phyloP scores from a whole-genome alignment of 2,113 vertebrate species.

The Sarotherodon lohbergeri region DNA sequence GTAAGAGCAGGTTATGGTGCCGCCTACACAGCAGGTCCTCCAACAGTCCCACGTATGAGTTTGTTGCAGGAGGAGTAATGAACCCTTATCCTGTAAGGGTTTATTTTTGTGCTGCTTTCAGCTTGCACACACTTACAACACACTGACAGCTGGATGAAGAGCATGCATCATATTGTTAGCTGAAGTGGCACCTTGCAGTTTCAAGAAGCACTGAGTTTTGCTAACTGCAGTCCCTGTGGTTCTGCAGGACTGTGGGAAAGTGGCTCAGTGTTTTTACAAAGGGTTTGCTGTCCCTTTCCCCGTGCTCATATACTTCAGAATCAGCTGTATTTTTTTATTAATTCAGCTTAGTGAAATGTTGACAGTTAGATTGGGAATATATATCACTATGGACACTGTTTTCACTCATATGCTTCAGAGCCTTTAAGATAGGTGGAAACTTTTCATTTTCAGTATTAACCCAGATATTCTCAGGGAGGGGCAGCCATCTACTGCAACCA shows the following conservation, averaged over 20 bases:
- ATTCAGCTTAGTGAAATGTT: conserved; percentile 1
- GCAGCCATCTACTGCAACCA: background rate
- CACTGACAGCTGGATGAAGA: background rate
- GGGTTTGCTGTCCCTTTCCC: background rate
- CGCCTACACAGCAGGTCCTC: conserved; percentile 15
- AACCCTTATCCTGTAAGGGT: background rate
- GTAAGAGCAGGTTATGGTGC: conserved; percentile 9
- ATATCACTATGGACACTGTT: background rate
- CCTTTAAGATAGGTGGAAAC: background rate
- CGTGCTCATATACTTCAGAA: background rate
- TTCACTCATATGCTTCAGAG: background rate
- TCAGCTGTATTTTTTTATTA: background rate
- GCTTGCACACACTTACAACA: background rate
- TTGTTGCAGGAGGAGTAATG: background rate
- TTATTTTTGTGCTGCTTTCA: background rate
- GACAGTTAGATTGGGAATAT: background rate
- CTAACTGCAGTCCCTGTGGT: background rate
- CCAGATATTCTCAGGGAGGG: background rate
- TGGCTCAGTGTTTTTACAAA: background rate
- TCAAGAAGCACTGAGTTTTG: background rate
- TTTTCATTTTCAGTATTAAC: conserved; percentile 9
- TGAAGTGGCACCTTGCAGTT: background rate
- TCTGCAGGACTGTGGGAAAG: background rate
- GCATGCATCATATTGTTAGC: background rate
- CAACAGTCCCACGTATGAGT: background rate